These are phyloP conservation scores for Carassius carassius DNA, from an alignment of 2,113 vertebrate genomes.

Conservation along the genomic window DNA sequence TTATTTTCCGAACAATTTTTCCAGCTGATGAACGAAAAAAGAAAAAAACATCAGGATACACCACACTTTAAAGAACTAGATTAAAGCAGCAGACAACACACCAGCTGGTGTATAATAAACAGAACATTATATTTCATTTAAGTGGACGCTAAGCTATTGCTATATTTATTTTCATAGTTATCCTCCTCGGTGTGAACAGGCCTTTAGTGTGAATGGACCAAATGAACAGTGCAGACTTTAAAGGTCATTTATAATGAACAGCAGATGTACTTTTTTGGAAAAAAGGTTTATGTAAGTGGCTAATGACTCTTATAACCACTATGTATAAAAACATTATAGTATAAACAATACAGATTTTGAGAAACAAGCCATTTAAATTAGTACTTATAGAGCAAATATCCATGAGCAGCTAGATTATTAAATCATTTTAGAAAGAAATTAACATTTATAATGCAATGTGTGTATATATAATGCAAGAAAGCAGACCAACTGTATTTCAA, in stretches of 20 bases:
- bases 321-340: too few relatives aligned
- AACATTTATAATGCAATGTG: background rate
- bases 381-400: too few relatives aligned
- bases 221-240: too few relatives aligned
- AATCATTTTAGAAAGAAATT: background rate
- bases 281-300: background rate
- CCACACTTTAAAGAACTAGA: background rate
- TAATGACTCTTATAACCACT: background rate
- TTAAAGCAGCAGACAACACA: background rate
- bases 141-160: background rate
- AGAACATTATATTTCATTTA: background rate
- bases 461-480: background rate
- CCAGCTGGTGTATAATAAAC: background rate
- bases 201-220: background rate
- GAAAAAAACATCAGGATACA: background rate
- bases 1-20: background rate
- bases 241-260: too few relatives aligned
- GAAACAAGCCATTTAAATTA: too few relatives aligned
- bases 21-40: background rate
- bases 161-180: background rate
- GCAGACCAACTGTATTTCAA: background rate
- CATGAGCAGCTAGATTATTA: background rate
- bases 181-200: background rate
- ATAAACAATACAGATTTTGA: too few relatives aligned
- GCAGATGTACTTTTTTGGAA: background rate